phyloP scores from a whole-genome alignment of 2,888 invertebrate genomes.

The Xylota segnis region DNA sequence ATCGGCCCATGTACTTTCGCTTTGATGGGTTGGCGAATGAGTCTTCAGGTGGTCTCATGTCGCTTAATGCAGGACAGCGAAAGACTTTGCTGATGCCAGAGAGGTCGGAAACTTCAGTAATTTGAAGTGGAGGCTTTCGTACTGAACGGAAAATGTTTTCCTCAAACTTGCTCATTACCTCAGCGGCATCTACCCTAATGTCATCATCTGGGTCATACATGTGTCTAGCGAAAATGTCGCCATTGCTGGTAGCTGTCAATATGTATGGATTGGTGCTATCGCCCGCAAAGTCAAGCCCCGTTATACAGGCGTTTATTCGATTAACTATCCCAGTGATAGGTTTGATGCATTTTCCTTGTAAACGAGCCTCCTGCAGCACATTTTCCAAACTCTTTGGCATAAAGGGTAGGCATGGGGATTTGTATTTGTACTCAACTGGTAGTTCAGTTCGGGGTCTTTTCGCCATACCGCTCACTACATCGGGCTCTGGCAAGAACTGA shows the following conservation, averaged over 20 bases:
- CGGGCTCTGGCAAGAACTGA: conserved; percentile 42
- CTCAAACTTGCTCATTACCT: conserved; percentile 78
- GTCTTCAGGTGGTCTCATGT: conserved; percentile 29
- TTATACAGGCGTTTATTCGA: conserved; percentile 80
- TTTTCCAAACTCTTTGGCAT: conserved; percentile 80
- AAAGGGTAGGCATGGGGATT: conserved; percentile 80
- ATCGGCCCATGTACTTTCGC: conserved; percentile 76
- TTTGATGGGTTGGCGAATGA: not conserved
- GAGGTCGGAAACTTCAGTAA: conserved; percentile 78
- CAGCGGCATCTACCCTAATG: conserved; percentile 77
- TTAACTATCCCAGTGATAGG: conserved; percentile 79
- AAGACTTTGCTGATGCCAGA: conserved; percentile 78
- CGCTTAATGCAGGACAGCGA: conserved; percentile 77
- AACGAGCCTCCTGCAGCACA: conserved; percentile 78
- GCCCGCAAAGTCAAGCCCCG: conserved; percentile 80
- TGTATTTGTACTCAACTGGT: conserved; percentile 67
- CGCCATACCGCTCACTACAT: not conserved
- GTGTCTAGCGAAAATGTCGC: conserved; percentile 80
- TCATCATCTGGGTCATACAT: conserved; percentile 3
- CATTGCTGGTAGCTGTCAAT: conserved; percentile 80
- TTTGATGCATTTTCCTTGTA: conserved; percentile 78
- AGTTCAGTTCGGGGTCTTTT: conserved; percentile 34
- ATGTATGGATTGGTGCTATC: conserved; percentile 78
- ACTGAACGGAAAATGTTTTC: conserved; percentile 71
- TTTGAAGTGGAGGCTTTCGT: conserved; percentile 71